phyloP scores from a whole-genome alignment of 2,797 vertebrate species.

The Gymnothorax reevesii region DNA sequence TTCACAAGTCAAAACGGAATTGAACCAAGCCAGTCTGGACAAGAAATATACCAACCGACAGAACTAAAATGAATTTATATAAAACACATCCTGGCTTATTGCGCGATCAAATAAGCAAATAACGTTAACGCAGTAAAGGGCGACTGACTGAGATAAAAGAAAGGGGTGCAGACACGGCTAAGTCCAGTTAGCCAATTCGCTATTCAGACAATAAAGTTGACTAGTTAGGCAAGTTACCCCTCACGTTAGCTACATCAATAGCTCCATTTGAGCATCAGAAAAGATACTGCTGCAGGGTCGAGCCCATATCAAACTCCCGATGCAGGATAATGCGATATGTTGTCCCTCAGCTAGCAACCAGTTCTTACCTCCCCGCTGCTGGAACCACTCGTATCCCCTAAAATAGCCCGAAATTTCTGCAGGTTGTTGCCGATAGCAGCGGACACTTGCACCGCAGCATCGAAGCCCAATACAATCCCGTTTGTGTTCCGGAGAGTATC shows the following conservation, averaged over 20 bases:
- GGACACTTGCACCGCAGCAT: slow-evolving; percentile 94
- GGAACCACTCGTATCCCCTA: slow-evolving; percentile 91
- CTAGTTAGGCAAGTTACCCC: not conserved
- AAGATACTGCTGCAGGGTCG: not conserved
- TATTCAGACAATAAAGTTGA: not conserved
- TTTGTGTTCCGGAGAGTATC: slow-evolving; percentile 66
- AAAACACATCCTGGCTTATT: not conserved
- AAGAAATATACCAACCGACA: not conserved
- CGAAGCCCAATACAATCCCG: slow-evolving; percentile 89
- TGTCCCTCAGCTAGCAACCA: not conserved
- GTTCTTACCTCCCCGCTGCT: slow-evolving; percentile 88
- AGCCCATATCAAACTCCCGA: not conserved
- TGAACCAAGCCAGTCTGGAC: not conserved
- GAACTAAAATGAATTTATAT: not conserved
- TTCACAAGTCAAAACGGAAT: not conserved
- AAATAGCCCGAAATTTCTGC: slow-evolving; percentile 94
- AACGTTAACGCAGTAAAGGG: not conserved
- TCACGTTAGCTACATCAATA: not conserved
- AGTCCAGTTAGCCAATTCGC: not conserved
- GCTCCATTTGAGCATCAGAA: not conserved
- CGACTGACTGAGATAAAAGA: not conserved
- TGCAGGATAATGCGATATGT: not conserved
- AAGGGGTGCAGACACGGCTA: not conserved
- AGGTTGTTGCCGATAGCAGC: slow-evolving; percentile 94
- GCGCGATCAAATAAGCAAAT: not conserved